Percentiles rank a stretch among this genome's conserved stretches.
Conservation (phyloP, 2,888 invertebrate genomes). For the Rhagonycha fulva region DNA sequence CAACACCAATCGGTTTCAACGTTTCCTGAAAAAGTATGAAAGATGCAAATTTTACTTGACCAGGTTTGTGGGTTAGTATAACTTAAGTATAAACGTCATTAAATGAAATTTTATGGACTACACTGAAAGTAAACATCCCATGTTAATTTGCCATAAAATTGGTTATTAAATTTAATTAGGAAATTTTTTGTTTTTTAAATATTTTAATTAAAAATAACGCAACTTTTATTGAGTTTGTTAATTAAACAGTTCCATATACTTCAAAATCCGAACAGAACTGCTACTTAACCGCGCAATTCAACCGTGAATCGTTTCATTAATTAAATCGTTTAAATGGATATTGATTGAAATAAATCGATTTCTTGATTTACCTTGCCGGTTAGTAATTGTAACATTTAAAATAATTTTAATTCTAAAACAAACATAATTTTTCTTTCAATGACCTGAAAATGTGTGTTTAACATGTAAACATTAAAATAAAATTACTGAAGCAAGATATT, state of each 20-base stretch:
- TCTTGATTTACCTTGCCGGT: neutral
- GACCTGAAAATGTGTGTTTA: neutral
- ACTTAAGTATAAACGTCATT: neutral
- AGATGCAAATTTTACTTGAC: neutral
- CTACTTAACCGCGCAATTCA: neutral
- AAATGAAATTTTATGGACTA: neutral
- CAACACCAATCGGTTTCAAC: no score
- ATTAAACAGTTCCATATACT: neutral
- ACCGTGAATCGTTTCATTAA: neutral
- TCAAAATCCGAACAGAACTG: neutral
- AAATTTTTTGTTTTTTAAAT: neutral
- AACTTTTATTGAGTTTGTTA: neutral
- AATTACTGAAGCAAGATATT: neutral
- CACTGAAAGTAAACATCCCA: neutral
- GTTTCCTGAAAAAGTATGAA: neutral
- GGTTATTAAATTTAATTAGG: neutral
- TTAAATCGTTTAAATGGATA: no score
- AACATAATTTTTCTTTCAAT: neutral
- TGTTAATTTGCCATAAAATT: neutral
- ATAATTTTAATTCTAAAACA: neutral
- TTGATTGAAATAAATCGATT: no score
- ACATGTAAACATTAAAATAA: neutral
- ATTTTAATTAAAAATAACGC: neutral
- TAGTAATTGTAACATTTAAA: neutral
- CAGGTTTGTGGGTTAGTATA: neutral